Conservation (phyloP, 2,888 invertebrate genomes). For the Himalopsyche kuldschensis region DNA sequence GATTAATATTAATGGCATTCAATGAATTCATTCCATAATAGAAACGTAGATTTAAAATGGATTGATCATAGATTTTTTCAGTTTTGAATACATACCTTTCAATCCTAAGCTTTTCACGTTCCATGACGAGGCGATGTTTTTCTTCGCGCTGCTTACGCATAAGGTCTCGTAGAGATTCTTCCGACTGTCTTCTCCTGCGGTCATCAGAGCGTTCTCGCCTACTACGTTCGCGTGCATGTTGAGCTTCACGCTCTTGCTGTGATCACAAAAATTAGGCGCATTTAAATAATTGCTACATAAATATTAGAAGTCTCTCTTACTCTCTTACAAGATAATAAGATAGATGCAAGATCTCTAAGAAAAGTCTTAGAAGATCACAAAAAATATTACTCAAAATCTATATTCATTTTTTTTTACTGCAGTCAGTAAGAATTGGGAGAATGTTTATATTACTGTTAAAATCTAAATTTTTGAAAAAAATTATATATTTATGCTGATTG, state of each 20-base stretch:
- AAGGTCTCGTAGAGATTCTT: conserved; percentile 74
- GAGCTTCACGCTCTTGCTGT: conserved; percentile 73
- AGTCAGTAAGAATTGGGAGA: too few species aligned
- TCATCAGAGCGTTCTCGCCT: conserved; percentile 79
- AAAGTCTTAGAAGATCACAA: too few species aligned
- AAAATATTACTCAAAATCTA: too few species aligned
- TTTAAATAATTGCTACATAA: not conserved
- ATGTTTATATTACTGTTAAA: too few species aligned
- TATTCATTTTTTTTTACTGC: too few species aligned
- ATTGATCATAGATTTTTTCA: not conserved
- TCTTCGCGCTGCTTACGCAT: conserved; percentile 85
- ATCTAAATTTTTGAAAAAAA: too few species aligned
- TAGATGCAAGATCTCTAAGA: too few species aligned
- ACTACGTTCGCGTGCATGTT: conserved; percentile 75
- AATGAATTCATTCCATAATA: not conserved
- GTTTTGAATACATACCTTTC: conserved; percentile 58
- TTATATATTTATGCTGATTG: too few species aligned
- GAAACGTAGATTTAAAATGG: not conserved
- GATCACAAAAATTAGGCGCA: conserved; percentile 24
- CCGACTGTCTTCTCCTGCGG: conserved; percentile 76
- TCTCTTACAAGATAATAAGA: too few species aligned
- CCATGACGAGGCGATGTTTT: conserved; percentile 77
- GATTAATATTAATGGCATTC: not conserved
- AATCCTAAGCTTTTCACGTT: conserved; percentile 76
- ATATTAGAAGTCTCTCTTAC: too few species aligned